Base-by-base conservation (phyloP, 2,888 invertebrate genomes). In the Lamellibrachia columna region DNA sequence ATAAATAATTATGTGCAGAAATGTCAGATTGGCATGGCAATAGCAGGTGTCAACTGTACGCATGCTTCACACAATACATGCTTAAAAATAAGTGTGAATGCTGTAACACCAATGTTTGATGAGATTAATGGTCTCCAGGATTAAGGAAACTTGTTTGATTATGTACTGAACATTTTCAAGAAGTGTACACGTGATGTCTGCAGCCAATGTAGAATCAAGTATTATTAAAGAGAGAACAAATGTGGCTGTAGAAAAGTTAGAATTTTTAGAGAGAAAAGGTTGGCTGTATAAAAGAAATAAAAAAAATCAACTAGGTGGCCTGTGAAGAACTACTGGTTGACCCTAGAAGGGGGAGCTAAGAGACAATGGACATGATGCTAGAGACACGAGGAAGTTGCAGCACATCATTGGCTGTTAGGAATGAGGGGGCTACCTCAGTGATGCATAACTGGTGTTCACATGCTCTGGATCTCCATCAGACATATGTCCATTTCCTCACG, bases 401-500 rank as follows among this genome's bases (percentile, higher is more conserved):
- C 75, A 75, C 22, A n/a, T n/a, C 75, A 22, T 6, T 22, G 75
- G 15, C 22, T 3, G 22, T 75, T 22, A 6, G 75, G 15, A 22
- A 22, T 75, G 75, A 75, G 75, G 75, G 58, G 75, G 75, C 75
- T 75, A 75, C 75, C 75, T 75, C 75, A 75, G 75, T 75, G 75
- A 91, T 91, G 91, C 40, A 15, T 91, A 53, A 91, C 91, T 7
- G 91, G 91, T 91, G 91, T 53, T 92, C 55, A 94, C 92, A 94
- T 94, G 92, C 92, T 93, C 58, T 94, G 93, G 28, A 94, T 94
- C 90, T 94, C 94, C 91, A 93, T 93, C 92, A 94, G 93, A 92
- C 93, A 93, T 60, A 90, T 75, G 55, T 99, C 99, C 98, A 99
- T 99, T 97, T 99, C 99, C 97, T 99, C 99, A 97, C 98, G 98